Conservation (phyloP, 2,888 invertebrate species). For the Tinea semifulvella region DNA sequence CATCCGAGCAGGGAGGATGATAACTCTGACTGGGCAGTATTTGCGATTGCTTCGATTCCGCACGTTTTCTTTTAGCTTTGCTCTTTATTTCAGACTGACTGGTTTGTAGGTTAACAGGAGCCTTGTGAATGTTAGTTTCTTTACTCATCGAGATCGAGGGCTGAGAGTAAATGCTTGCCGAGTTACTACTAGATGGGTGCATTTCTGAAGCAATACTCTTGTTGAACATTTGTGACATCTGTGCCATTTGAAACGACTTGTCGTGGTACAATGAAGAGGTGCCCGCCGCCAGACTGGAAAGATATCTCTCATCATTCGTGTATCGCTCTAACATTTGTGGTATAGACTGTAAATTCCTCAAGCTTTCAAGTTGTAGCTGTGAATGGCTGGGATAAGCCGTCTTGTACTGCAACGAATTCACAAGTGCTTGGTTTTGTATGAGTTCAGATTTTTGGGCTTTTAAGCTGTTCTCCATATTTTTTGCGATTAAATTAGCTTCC, state of each 20-base stretch:
- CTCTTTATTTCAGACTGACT: slow-evolving; percentile 37
- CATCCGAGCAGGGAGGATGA: slow-evolving; percentile 68
- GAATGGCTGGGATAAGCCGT: slow-evolving; percentile 45
- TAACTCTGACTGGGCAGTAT: slow-evolving; percentile 47
- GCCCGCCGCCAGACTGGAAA: slow-evolving; percentile 53
- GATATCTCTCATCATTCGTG: slow-evolving; percentile 63
- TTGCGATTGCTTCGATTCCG: slow-evolving; percentile 37
- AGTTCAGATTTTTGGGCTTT: slow-evolving; percentile 46
- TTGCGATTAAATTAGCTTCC: slow-evolving; percentile 33
- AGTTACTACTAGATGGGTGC: slow-evolving; percentile 36
- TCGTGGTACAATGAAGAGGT: slow-evolving; percentile 63
- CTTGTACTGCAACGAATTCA: slow-evolving; percentile 49
- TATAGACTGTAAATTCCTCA: slow-evolving; percentile 65
- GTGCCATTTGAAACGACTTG: slow-evolving; percentile 68
- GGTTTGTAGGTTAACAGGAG: slow-evolving; percentile 27
- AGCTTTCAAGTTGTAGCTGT: slow-evolving; percentile 55
- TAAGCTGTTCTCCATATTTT: slow-evolving; percentile 32
- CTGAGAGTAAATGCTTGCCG: slow-evolving; percentile 44
- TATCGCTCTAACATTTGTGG: slow-evolving; percentile 70
- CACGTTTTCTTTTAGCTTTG: slow-evolving; percentile 45
- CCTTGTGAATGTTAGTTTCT: slow-evolving; percentile 46
- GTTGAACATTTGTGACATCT: slow-evolving; percentile 59
- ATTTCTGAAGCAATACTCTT: slow-evolving; percentile 50
- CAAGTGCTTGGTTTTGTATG: slow-evolving; percentile 44
- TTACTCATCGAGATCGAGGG: slow-evolving; percentile 38